These are phyloP conservation scores for Pachliopta kotzebuea DNA, from an alignment of 2,888 invertebrate species.

Conservation along the genomic window DNA sequence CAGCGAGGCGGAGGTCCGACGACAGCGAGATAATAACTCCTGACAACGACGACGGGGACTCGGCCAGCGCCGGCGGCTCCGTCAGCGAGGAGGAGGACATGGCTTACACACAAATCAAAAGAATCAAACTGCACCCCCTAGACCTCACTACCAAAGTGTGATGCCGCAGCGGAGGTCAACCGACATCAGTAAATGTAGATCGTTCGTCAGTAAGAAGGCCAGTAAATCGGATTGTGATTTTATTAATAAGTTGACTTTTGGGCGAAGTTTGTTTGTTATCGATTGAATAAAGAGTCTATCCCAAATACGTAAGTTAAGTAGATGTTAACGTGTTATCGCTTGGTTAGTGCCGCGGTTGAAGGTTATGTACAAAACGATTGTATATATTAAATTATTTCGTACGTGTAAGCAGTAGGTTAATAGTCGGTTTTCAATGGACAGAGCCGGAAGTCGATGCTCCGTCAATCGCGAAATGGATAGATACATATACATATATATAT, in stretches of 20 bases:
- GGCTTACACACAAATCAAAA: constrained; percentile 79
- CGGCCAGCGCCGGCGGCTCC: constrained; percentile 66
- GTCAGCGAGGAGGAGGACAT: constrained; percentile 76
- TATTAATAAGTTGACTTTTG: constrained; percentile 59
- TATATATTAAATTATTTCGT: constrained; percentile 73
- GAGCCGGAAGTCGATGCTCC: constrained; percentile 62
- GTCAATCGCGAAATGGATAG: constrained; percentile 47
- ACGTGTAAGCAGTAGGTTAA: constrained; percentile 53
- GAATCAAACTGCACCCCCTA: constrained; percentile 81
- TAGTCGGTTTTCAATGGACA: constrained; percentile 52
- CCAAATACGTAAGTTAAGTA: constrained; percentile 77
- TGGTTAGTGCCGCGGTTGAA: constrained; percentile 59
- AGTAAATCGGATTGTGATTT: constrained; percentile 77
- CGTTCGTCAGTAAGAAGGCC: constrained; percentile 60
- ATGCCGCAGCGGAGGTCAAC: constrained; percentile 43
- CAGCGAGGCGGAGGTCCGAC: constrained; percentile 70
- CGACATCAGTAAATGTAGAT: constrained; percentile 35
- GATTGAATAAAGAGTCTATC: constrained; percentile 77
- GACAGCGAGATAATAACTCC: constrained; percentile 74
- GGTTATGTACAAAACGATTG: constrained; percentile 71
- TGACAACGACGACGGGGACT: constrained; percentile 69
- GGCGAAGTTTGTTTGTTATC: constrained; percentile 63
- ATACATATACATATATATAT: constrained; percentile 55
- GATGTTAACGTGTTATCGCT: constrained; percentile 58
- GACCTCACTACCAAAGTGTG: constrained; percentile 87